Conservation (phyloP, 2,888 invertebrate genomes). For the Conops quadrifasciatus region DNA sequence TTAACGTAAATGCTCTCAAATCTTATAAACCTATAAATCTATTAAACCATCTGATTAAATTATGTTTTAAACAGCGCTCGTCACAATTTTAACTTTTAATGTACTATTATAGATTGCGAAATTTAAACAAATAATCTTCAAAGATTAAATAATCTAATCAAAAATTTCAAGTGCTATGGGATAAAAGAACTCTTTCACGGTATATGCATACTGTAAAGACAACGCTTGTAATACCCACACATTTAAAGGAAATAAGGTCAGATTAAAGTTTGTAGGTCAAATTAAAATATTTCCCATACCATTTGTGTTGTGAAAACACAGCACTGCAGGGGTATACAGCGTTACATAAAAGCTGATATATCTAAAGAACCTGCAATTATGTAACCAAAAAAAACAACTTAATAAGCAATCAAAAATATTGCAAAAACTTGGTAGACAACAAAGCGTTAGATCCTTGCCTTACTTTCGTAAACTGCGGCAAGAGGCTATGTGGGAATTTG, state of each 20-base stretch:
- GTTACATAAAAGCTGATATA: not conserved
- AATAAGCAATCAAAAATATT: not conserved
- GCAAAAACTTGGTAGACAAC: constrained; percentile 1
- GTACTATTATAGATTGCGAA: not conserved
- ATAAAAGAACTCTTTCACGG: not conserved
- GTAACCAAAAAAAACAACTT: not conserved
- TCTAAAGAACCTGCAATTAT: not conserved
- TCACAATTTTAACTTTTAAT: not conserved
- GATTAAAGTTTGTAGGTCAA: not conserved
- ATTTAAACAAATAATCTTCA: not conserved
- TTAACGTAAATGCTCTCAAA: not conserved
- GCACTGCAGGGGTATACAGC: not conserved
- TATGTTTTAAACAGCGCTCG: not conserved
- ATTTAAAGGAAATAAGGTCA: not conserved
- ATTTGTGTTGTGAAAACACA: not conserved
- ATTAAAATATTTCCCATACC: not conserved
- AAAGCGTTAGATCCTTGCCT: not conserved
- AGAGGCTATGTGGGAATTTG: constrained; percentile 8
- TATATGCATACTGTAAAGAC: constrained; percentile 13
- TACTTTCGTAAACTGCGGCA: not conserved
- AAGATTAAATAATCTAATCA: not conserved
- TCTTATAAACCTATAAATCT: not conserved
- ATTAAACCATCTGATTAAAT: not conserved
- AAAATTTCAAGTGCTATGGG: constrained; percentile 4
- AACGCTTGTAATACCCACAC: not conserved